Percentiles rank a stretch among this genome's conserved stretches.
Conservation (phyloP, 2,797 vertebrate species). For the Phylloscopus collybita region DNA sequence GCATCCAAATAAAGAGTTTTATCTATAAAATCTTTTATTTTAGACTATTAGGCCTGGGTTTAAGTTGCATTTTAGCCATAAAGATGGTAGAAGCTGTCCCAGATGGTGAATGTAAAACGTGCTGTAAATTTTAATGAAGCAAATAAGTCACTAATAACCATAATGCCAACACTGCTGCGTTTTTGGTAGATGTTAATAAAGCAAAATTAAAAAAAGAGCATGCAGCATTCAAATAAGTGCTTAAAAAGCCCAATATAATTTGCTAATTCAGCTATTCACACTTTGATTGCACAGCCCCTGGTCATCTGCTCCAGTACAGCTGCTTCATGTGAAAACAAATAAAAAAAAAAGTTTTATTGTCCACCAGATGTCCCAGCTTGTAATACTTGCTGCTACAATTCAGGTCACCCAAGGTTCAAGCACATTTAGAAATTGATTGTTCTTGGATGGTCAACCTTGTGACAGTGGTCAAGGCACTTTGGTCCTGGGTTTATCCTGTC, state of each 20-base stretch:
- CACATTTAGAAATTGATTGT: conserved; percentile 49
- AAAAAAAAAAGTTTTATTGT: conserved; percentile 71
- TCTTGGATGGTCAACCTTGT: conserved; percentile 9
- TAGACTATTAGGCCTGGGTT: conserved; percentile 41
- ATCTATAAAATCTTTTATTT: conserved; percentile 53
- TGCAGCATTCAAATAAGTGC: conserved; percentile 74
- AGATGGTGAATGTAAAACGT: conserved; percentile 76
- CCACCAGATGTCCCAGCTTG: conserved; percentile 77
- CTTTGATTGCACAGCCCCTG: conserved; percentile 73
- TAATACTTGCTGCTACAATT: conserved; percentile 64
- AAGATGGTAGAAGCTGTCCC: conserved; percentile 57
- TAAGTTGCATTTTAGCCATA: conserved; percentile 72
- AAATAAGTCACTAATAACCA: conserved; percentile 78
- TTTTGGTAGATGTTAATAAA: conserved; percentile 76
- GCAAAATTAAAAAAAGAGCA: conserved; percentile 75
- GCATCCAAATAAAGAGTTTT: conserved; percentile 60
- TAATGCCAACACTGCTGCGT: conserved; percentile 61
- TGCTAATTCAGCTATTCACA: conserved; percentile 78
- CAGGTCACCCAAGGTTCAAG: conserved; percentile 77
- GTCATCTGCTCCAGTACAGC: conserved; percentile 77
- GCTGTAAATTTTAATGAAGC: conserved; percentile 79
- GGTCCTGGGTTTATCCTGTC: neutral
- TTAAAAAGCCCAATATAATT: conserved; percentile 73
- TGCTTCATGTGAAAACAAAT: conserved; percentile 75
- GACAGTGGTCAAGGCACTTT: neutral